Percentiles rank a stretch among this genome's conserved stretches.
These are phyloP conservation scores for Epinotia brunnichana DNA, from an alignment of 2,888 invertebrate genomes.

Conservation along the genomic window DNA sequence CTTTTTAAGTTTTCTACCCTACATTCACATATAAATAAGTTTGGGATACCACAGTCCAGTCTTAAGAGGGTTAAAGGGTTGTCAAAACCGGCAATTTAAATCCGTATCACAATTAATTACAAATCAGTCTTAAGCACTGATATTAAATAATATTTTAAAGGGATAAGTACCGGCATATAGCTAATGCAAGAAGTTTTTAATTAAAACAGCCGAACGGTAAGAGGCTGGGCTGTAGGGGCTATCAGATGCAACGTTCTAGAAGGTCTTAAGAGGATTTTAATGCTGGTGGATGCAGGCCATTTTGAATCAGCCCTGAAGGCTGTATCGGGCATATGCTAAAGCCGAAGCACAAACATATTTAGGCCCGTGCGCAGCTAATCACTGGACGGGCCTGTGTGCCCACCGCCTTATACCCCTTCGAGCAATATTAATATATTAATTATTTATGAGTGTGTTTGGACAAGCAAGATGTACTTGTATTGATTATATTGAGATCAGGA, in stretches of 20 bases:
- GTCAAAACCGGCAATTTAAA: conserved; percentile 32
- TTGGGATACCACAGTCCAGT: conserved; percentile 25
- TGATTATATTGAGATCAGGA: conserved; percentile 18
- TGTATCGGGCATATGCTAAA: conserved; percentile 64
- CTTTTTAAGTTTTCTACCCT: conserved; percentile 22
- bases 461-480: conserved; percentile 31
- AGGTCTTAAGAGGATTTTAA: conserved; percentile 1
- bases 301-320: background rate
- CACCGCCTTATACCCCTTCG: conserved; percentile 71
- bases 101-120: conserved; percentile 38
- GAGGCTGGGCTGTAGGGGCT: conserved; percentile 69
- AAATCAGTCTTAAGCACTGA: conserved; percentile 47
- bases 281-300: background rate
- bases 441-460: conserved; percentile 42
- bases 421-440: conserved; percentile 57
- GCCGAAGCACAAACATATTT: conserved; percentile 83
- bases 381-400: conserved; percentile 71
- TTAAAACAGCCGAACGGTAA: conserved; percentile 82
- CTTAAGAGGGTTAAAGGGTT: conserved; percentile 35
- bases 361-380: conserved; percentile 80
- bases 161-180: conserved; percentile 71
- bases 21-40: conserved; percentile 7
- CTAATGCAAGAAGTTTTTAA: conserved; percentile 84
- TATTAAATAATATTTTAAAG: conserved; percentile 80
- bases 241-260: background rate